phyloP scores from a whole-genome alignment of 2,797 vertebrate genomes.

The Thalassophryne amazonica region DNA sequence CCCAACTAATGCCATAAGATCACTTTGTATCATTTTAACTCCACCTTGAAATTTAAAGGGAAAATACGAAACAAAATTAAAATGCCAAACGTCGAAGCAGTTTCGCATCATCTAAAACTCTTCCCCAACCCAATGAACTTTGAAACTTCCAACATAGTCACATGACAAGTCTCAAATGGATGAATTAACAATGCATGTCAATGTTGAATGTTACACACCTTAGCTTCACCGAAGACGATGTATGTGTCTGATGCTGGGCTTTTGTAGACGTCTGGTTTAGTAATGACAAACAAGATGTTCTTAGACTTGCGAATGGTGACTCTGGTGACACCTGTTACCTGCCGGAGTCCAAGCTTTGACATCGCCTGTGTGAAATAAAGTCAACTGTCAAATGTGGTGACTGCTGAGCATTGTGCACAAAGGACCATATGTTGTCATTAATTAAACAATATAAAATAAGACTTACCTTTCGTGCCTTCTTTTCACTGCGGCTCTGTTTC shows the following conservation, averaged over 20 bases:
- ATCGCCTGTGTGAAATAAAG: constrained; percentile 82
- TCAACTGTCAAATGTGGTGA: not conserved
- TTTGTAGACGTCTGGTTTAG: constrained; percentile 98
- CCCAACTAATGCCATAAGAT: too few relatives aligned
- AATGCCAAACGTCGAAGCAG: too few relatives aligned
- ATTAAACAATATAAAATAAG: not conserved
- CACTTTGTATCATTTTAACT: not conserved
- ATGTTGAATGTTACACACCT: constrained; percentile 74
- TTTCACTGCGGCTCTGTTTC: constrained; percentile 98
- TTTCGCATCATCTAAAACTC: too few relatives aligned
- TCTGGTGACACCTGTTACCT: constrained; percentile 97
- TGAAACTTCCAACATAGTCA: too few relatives aligned
- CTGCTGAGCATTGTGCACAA: not conserved
- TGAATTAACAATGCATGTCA: not conserved
- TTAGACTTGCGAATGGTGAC: constrained; percentile 99
- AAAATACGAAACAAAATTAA: too few relatives aligned
- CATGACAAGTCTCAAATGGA: not conserved
- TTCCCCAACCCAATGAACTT: too few relatives aligned
- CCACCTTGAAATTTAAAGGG: too few relatives aligned
- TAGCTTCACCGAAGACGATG: constrained; percentile 97
- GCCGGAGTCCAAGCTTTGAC: constrained; percentile 97
- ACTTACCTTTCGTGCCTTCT: constrained; percentile 95
- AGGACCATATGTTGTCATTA: not conserved
- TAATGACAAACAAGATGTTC: constrained; percentile 98
- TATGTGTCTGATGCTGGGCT: constrained; percentile 98